Evolutionary conservation across 30 jellyfish, hydroid and myxozoan genomes (phyloP).

Genomic region (Cassiopea xamachana): DNA sequence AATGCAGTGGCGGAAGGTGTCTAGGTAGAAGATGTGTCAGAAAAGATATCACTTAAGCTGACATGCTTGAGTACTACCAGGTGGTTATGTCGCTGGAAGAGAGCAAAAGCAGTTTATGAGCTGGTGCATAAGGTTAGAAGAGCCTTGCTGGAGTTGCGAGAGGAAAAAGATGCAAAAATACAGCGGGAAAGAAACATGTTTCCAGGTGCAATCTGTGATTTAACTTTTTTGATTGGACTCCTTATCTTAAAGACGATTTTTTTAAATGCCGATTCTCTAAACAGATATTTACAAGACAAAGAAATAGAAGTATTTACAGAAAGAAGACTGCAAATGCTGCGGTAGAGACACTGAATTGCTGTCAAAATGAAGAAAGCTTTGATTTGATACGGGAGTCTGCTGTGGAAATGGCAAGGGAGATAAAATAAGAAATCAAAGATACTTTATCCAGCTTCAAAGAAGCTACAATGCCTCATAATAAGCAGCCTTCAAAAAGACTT

Average conservation of each 20-base stretch:
- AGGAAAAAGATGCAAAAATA: constrained; percentile 47
- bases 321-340: constrained; percentile 44
- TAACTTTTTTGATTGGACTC: constrained; percentile 19
- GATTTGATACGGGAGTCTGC: constrained; percentile 65
- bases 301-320: constrained; percentile 36
- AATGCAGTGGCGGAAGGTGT: constrained; percentile 49
- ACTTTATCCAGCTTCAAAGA: constrained; percentile 36
- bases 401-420: constrained; percentile 13
- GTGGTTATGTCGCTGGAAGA: constrained; percentile 66
- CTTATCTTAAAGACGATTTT: constrained; percentile 14
- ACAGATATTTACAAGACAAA: constrained; percentile 35
- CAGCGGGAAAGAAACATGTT: constrained; percentile 25
- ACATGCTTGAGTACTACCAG: constrained; percentile 64
- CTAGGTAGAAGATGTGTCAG: constrained; percentile 29
- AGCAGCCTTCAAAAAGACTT: constrained; percentile 23
- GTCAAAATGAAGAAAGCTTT: constrained; percentile 46
- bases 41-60: constrained; percentile 17
- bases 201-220: constrained; percentile 28
- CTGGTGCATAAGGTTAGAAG: constrained; percentile 26
- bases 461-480: constrained; percentile 45
- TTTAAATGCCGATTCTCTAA: constrained; percentile 24
- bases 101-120: constrained; percentile 46
- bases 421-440: constrained; percentile 41
- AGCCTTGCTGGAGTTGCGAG: constrained; percentile 36
- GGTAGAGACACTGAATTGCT: constrained; percentile 54